Percentiles rank a stretch among this genome's conserved stretches.
phyloP scores from a whole-genome alignment of 2,888 invertebrate species.

The Polydrusus cervinus region DNA sequence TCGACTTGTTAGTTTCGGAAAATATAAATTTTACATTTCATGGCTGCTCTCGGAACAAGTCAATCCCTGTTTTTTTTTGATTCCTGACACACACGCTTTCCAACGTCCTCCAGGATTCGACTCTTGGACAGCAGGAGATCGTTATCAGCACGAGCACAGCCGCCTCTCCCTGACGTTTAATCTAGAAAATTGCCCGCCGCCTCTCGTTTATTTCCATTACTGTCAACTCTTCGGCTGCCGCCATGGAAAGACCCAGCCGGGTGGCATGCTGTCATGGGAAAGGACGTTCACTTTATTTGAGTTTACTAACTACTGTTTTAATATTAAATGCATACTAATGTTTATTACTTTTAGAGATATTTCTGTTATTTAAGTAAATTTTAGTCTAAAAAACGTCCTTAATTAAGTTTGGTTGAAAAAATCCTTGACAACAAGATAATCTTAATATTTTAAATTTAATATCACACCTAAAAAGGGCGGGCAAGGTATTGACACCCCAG shows the following conservation, averaged over 20 bases:
- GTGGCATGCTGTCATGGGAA: slow-evolving; percentile 54
- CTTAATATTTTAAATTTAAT: no score
- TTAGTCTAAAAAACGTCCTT: no score
- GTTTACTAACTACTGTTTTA: slow-evolving; percentile 51
- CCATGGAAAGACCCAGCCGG: slow-evolving; percentile 46
- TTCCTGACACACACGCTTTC: slow-evolving; percentile 27
- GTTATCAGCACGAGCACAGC: slow-evolving; percentile 59
- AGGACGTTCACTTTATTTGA: slow-evolving; percentile 53
- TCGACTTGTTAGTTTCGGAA: no score
- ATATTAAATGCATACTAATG: slow-evolving; percentile 42
- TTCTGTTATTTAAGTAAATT: not conserved
- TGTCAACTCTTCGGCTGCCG: slow-evolving; percentile 74
- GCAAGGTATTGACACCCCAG: no score
- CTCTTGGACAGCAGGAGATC: slow-evolving; percentile 49
- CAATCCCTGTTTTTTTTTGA: slow-evolving; percentile 29
- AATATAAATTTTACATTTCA: no score
- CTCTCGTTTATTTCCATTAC: slow-evolving; percentile 78
- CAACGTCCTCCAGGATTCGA: slow-evolving; percentile 27
- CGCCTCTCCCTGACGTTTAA: slow-evolving; percentile 76
- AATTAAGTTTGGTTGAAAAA: no score
- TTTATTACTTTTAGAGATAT: not conserved
- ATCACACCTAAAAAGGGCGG: no score
- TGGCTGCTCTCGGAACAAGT: slow-evolving; percentile 1
- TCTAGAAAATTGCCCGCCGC: slow-evolving; percentile 78
- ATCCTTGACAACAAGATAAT: no score